Evolutionary conservation across 2,113 vertebrate genomes (phyloP).

Genomic region (Carollia perspicillata): DNA sequence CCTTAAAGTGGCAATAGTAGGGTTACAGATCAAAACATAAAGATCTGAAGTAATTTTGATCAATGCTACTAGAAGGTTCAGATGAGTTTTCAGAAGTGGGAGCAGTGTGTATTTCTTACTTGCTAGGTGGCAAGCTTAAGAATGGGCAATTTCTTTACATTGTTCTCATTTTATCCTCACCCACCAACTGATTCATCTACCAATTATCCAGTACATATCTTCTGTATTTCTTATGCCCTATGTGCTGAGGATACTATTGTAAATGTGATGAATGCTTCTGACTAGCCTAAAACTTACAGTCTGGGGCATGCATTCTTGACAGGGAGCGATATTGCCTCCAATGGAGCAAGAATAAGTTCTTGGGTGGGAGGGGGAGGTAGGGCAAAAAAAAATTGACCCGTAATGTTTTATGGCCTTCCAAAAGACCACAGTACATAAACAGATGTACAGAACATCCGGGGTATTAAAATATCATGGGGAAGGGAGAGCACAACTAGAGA

Average conservation of each 20-base stretch:
- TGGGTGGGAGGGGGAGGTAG: neutral
- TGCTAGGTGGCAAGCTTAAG: neutral
- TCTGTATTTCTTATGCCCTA: neutral
- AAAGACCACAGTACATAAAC: neutral
- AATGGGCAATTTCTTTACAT: neutral
- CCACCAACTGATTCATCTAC: neutral
- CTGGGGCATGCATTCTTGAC: neutral
- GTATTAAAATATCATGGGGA: neutral
- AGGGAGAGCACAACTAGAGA: neutral
- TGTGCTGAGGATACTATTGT: neutral
- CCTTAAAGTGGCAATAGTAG: neutral
- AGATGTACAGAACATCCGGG: neutral
- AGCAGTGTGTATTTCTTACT: neutral
- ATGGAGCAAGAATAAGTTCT: neutral
- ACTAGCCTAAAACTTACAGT: neutral
- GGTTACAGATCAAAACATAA: neutral
- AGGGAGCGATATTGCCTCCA: neutral
- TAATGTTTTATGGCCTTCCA: neutral
- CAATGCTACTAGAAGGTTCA: neutral
- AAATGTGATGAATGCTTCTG: neutral
- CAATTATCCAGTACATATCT: neutral
- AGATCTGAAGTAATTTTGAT: neutral
- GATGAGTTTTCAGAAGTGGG: neutral
- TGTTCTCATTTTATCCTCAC: neutral
- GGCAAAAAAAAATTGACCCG: neutral